These are phyloP conservation scores for Mythimna ferrago DNA, from an alignment of 2,888 invertebrate genomes.

Conservation along the genomic window DNA sequence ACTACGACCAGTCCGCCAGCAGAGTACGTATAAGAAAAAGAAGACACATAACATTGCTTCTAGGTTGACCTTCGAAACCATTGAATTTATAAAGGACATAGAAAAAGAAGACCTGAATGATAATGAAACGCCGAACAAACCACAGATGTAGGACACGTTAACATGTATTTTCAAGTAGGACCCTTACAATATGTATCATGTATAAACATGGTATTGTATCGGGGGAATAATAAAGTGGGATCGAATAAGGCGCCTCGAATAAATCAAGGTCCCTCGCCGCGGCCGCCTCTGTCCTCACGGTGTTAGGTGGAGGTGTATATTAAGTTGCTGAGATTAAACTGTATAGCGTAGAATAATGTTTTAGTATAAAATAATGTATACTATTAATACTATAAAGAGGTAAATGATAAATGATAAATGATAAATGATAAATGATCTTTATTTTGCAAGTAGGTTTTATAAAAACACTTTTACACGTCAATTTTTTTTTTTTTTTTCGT, in stretches of 20 bases:
- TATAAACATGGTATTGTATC: slow-evolving; percentile 65
- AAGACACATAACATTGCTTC: too few species aligned
- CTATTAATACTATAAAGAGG: too few species aligned
- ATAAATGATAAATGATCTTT: too few species aligned
- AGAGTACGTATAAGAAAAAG: too few species aligned
- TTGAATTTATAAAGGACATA: slow-evolving; percentile 17
- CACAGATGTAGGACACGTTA: slow-evolving; percentile 37
- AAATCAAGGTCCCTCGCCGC: slow-evolving; percentile 71
- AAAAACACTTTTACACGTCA: too few species aligned
- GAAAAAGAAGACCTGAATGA: not conserved
- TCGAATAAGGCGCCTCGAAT: slow-evolving; percentile 72
- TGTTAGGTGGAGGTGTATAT: slow-evolving; percentile 62
- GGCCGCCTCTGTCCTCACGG: slow-evolving; percentile 52
- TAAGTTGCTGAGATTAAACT: slow-evolving; percentile 48
- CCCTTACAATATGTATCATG: slow-evolving; percentile 59
- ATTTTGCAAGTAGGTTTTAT: too few species aligned
- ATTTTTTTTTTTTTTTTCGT: too few species aligned
- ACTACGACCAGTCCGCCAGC: too few species aligned
- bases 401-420: too few species aligned
- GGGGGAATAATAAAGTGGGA: slow-evolving; percentile 67
- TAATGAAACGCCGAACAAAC: slow-evolving; percentile 23
- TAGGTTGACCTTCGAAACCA: not conserved
- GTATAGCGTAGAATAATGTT: slow-evolving; percentile 15
- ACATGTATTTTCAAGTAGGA: slow-evolving; percentile 48
- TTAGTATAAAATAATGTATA: not conserved